phyloP scores from a whole-genome alignment of 1,140 invertebrate genomes.

The Cardiocondyla obscurior region DNA sequence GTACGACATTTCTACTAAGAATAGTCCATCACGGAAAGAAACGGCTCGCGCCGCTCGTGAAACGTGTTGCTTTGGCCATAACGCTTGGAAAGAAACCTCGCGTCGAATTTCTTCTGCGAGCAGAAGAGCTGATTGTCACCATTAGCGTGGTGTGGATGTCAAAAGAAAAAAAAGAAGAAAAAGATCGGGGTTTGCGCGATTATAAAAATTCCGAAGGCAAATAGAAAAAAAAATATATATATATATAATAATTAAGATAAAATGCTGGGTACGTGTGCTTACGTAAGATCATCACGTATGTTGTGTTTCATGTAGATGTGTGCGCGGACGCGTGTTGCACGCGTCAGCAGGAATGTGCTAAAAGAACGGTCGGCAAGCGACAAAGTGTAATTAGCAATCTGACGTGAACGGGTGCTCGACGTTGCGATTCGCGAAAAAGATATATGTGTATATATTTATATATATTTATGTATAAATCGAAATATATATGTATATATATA shows the following conservation, averaged over 20 bases:
- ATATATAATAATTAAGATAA: background rate
- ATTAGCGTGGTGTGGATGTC: background rate
- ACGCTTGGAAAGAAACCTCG: conserved; percentile 4
- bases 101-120: background rate
- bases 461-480: background rate
- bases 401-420: conserved; percentile 36
- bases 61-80: conserved; percentile 36
- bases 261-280: background rate
- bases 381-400: conserved; percentile 7
- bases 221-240: background rate
- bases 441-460: background rate
- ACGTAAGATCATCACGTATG: background rate
- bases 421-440: conserved; percentile 28
- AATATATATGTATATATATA: conserved; percentile 1
- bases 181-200: background rate
- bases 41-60: conserved; percentile 12
- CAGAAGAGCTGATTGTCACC: conserved; percentile 51
- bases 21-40: conserved; percentile 9
- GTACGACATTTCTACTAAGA: conserved; percentile 22
- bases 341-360: conserved; percentile 54
- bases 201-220: background rate
- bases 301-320: conserved; percentile 10
- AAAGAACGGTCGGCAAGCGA: conserved; percentile 36
- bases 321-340: background rate
- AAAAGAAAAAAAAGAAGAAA: background rate